Conservation (phyloP, 1,140 invertebrate genomes). For the Aphidius gifuensis region DNA sequence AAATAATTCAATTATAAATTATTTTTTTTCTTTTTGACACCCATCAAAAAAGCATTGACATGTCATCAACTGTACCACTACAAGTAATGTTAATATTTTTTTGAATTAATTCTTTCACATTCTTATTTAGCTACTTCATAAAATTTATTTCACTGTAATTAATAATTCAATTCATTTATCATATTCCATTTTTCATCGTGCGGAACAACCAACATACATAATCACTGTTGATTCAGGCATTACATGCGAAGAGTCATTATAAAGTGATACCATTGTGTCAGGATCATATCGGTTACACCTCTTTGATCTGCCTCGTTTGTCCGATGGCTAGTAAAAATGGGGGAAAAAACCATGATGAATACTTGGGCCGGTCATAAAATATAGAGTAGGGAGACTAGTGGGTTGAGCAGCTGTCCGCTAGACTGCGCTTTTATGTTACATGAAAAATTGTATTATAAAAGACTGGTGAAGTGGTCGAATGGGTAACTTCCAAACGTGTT, state of each 20-base stretch:
- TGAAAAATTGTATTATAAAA: neutral
- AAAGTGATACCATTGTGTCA: conserved; percentile 45
- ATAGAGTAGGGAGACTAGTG: conserved; percentile 41
- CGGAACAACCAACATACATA: conserved; percentile 50
- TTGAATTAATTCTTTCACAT: conserved; percentile 1
- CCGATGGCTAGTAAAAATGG: conserved; percentile 24
- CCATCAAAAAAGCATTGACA: neutral
- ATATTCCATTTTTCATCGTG: conserved; percentile 44
- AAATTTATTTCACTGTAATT: conserved; percentile 54
- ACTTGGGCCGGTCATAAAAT: conserved; percentile 23
- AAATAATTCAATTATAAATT: too few species aligned
- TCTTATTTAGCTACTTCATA: conserved; percentile 37
- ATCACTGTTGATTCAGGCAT: conserved; percentile 52
- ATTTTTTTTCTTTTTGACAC: too few species aligned
- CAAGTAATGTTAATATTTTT: neutral
- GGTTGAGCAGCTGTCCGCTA: conserved; percentile 45
- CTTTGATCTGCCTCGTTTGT: conserved; percentile 42
- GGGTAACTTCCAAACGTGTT: too few species aligned
- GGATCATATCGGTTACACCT: conserved; percentile 52
- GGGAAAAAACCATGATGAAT: conserved; percentile 17
- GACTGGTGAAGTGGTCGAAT: neutral
- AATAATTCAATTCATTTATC: conserved; percentile 41
- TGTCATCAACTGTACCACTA: neutral
- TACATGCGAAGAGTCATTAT: conserved; percentile 53
- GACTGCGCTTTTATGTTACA: conserved; percentile 41